These are phyloP conservation scores for Hucho hucho DNA, from an alignment of 2,113 vertebrate species.

Conservation along the genomic window DNA sequence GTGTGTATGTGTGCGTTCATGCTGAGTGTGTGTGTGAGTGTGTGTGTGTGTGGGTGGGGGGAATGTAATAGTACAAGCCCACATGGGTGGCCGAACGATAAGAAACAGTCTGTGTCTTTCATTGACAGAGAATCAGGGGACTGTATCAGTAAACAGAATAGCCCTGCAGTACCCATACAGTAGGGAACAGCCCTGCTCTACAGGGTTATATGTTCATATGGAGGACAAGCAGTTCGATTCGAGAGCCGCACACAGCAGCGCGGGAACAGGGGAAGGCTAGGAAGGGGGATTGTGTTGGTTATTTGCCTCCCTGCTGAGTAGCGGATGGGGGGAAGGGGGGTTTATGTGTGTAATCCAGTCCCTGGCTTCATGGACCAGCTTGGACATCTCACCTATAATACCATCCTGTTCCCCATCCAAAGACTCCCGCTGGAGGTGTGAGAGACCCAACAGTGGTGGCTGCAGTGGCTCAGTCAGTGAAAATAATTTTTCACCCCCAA, in stretches of 20 bases:
- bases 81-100: not conserved
- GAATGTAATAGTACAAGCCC: not conserved
- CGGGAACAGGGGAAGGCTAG: slow-evolving; percentile 22
- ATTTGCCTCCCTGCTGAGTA: slow-evolving; percentile 35
- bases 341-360: slow-evolving; percentile 56
- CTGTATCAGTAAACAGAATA: not conserved
- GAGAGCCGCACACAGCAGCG: slow-evolving; percentile 42
- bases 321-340: slow-evolving; percentile 4
- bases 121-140: not conserved
- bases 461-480: not conserved
- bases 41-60: not conserved
- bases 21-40: slow-evolving; percentile 8
- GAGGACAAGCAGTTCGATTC: slow-evolving; percentile 55
- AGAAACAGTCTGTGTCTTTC: not conserved
- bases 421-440: slow-evolving; percentile 46
- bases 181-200: not conserved
- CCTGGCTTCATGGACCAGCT: slow-evolving; percentile 52
- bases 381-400: slow-evolving; percentile 68
- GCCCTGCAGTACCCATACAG: not conserved
- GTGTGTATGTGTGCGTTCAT: not conserved
- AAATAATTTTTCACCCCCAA: slow-evolving; percentile 3
- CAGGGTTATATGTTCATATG: slow-evolving; percentile 32
- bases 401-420: slow-evolving; percentile 28
- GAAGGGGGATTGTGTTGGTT: slow-evolving; percentile 27
- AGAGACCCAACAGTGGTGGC: slow-evolving; percentile 29